Percentiles rank a stretch among this genome's conserved stretches.
Evolutionary conservation across 2,888 invertebrate genomes (phyloP).

Genomic region (Hermaeophaga mercurialis): DNA sequence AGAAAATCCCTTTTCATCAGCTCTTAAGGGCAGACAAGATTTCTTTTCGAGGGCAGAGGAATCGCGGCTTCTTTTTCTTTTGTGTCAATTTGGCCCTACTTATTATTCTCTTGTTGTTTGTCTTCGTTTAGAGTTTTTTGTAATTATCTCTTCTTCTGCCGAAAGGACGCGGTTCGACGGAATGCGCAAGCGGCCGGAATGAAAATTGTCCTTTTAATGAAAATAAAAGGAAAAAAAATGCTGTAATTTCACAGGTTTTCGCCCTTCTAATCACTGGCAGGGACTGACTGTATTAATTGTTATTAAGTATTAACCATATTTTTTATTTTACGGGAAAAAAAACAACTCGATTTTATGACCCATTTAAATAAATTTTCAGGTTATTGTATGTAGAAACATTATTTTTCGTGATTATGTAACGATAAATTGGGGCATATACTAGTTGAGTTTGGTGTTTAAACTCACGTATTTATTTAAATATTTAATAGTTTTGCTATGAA

Average conservation of each 20-base stretch:
- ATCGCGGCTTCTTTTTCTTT: slow-evolving; percentile 17
- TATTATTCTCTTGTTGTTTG: slow-evolving; percentile 25
- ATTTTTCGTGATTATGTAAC: too few species aligned
- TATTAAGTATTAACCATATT: too few species aligned
- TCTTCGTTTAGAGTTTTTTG: slow-evolving; percentile 26
- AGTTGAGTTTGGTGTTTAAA: too few species aligned
- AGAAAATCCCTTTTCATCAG: slow-evolving; percentile 8
- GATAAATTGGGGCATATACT: too few species aligned
- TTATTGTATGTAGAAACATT: too few species aligned
- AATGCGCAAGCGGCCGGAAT: slow-evolving; percentile 2
- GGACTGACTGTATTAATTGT: too few species aligned
- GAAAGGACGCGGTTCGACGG: background rate
- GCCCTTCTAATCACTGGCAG: background rate
- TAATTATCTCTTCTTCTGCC: slow-evolving; percentile 24
- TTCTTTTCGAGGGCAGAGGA: slow-evolving; percentile 15
- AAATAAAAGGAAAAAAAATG: slow-evolving; percentile 4
- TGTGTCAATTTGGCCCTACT: slow-evolving; percentile 25
- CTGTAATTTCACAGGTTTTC: slow-evolving; percentile 17
- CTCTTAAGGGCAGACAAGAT: slow-evolving; percentile 15
- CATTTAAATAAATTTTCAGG: too few species aligned
- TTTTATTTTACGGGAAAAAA: too few species aligned
- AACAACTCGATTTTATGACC: too few species aligned
- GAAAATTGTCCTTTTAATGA: background rate
- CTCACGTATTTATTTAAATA: too few species aligned
- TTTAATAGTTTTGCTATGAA: too few species aligned